phyloP scores from a whole-genome alignment of 2,113 vertebrate species.

The Charina bottae region DNA sequence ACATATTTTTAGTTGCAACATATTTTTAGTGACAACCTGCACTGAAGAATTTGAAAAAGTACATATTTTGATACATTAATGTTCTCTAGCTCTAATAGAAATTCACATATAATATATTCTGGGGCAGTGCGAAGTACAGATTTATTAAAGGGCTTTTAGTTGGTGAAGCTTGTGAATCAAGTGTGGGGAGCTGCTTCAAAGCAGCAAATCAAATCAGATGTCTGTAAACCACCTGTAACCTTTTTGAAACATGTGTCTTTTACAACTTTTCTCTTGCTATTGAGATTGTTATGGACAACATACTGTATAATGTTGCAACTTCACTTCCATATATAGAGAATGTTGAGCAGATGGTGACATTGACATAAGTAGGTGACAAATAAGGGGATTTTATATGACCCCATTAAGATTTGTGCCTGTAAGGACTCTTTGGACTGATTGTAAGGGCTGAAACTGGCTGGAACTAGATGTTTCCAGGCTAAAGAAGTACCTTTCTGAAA shows the following conservation, averaged over 20 bases:
- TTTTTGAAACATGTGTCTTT: not conserved
- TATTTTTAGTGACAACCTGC: not conserved
- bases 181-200: not conserved
- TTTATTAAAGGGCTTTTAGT: not conserved
- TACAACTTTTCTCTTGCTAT: not conserved
- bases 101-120: not conserved
- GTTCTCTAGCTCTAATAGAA: not conserved
- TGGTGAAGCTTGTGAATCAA: not conserved
- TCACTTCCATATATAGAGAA: not conserved
- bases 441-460: not conserved
- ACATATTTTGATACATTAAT: not conserved
- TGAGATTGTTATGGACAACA: not conserved
- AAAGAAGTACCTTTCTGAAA: not conserved
- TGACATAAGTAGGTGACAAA: not conserved
- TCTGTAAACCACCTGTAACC: not conserved
- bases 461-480: not conserved
- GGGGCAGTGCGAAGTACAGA: not conserved
- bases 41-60: not conserved
- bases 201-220: not conserved
- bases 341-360: not conserved
- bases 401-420: not conserved
- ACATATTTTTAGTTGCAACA: not conserved
- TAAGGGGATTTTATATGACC: not conserved
- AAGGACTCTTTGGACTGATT: not conserved
- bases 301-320: not conserved